Conservation (phyloP, 1,140 invertebrate species). For the Hermetia illucens region DNA sequence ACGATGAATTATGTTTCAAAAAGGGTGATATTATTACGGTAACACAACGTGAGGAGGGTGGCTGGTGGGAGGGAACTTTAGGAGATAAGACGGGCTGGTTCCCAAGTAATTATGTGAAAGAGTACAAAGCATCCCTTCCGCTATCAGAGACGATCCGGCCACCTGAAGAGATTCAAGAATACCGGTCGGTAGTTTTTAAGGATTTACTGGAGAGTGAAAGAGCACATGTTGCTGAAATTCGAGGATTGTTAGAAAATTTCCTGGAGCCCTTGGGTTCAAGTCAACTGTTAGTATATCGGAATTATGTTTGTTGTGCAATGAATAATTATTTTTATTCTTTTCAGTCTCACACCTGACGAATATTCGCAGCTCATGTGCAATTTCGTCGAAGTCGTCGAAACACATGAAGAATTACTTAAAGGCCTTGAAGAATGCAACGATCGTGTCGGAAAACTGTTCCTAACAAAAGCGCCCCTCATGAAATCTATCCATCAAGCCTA, state of each 20-base stretch:
- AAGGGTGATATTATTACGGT: conserved; percentile 95
- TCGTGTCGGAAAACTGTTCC: conserved; percentile 80
- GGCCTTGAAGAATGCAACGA: conserved; percentile 74
- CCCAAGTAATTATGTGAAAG: conserved; percentile 92
- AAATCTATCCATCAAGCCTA: conserved; percentile 78
- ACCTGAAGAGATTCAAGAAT: conserved; percentile 55
- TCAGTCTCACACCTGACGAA: conserved; percentile 69
- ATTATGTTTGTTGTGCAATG: conserved; percentile 1
- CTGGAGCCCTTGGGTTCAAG: conserved; percentile 68
- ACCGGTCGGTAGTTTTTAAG: conserved; percentile 71
- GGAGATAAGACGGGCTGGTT: conserved; percentile 96
- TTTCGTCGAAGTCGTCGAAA: conserved; percentile 70
- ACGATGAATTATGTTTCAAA: conserved; percentile 92
- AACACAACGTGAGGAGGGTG: conserved; percentile 81
- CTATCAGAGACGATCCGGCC: conserved; percentile 35
- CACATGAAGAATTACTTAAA: conserved; percentile 62
- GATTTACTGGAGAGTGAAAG: conserved; percentile 88
- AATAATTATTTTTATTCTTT: conserved; percentile 13
- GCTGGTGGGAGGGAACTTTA: conserved; percentile 95
- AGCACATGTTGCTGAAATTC: conserved; percentile 75
- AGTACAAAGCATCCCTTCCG: conserved; percentile 54
- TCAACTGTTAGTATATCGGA: conserved; percentile 58
- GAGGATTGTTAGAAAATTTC: conserved; percentile 70
- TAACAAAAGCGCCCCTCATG: conserved; percentile 72
- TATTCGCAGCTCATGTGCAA: conserved; percentile 77